These are phyloP conservation scores for Eristalinus aeneus DNA, from an alignment of 2,888 invertebrate genomes.

Conservation along the genomic window DNA sequence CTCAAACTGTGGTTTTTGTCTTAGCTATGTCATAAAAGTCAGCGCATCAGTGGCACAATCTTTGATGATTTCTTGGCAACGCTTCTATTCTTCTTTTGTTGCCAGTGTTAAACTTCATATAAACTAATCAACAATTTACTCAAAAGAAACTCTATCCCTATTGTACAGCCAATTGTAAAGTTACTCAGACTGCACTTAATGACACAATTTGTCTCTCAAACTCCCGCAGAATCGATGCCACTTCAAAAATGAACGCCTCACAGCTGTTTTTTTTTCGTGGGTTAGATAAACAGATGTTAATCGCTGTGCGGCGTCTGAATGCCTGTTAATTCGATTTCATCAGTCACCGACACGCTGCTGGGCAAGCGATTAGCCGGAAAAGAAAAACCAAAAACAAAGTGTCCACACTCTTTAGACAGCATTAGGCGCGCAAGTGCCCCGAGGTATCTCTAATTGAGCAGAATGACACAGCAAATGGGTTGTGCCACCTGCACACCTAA, in stretches of 20 bases:
- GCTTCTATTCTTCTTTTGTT: too few species aligned
- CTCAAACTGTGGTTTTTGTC: too few species aligned
- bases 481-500: neutral
- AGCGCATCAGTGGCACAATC: too few species aligned
- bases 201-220: neutral
- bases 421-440: neutral
- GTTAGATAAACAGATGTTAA: slow-evolving; percentile 19
- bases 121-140: too few species aligned
- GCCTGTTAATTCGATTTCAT: slow-evolving; percentile 3
- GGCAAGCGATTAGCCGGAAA: neutral
- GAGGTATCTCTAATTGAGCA: neutral
- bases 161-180: too few species aligned
- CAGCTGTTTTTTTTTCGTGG: neutral
- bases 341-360: neutral
- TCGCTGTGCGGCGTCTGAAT: neutral
- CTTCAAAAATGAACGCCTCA: neutral
- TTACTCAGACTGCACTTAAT: too few species aligned
- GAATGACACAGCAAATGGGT: neutral
- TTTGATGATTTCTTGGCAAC: too few species aligned
- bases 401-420: neutral
- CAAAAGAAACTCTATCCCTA: too few species aligned
- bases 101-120: too few species aligned
- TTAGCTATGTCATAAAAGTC: too few species aligned
- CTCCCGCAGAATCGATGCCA: neutral
- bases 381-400: neutral